Percentiles rank a stretch among this genome's conserved stretches.
Conservation (phyloP, 1,140 invertebrate species). For the Ips typographus region DNA sequence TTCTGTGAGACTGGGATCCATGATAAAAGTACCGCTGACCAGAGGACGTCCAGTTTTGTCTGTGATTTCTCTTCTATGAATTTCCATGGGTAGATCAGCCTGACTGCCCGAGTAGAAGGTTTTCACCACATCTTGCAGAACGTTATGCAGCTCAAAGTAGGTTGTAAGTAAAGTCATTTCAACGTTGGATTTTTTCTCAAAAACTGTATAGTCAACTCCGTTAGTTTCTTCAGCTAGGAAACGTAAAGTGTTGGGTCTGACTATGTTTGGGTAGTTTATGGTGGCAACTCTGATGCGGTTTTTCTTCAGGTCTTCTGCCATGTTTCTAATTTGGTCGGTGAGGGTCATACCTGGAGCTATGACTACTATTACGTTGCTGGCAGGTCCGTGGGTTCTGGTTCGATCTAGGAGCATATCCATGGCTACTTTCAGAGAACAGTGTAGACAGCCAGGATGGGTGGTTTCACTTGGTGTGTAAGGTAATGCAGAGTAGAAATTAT, state of each 20-base stretch:
- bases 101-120: constrained; percentile 55
- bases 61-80: constrained; percentile 54
- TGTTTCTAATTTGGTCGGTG: constrained; percentile 43
- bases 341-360: constrained; percentile 56
- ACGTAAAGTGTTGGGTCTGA: constrained; percentile 51
- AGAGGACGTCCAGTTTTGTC: constrained; percentile 51
- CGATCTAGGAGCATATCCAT: constrained; percentile 56
- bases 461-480: constrained; percentile 56
- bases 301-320: constrained; percentile 47
- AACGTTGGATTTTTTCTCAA: constrained; percentile 57
- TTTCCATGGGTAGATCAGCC: constrained; percentile 58
- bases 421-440: constrained; percentile 56
- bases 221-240: constrained; percentile 53
- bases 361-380: constrained; percentile 58
- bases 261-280: constrained; percentile 55
- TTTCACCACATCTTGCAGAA: constrained; percentile 54
- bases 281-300: constrained; percentile 53
- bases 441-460: constrained; percentile 53
- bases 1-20: constrained; percentile 54
- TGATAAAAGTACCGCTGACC: constrained; percentile 55
- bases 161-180: constrained; percentile 54
- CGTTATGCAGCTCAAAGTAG: constrained; percentile 58
- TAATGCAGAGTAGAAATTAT: constrained; percentile 55
- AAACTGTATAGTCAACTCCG: constrained; percentile 54
- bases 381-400: constrained; percentile 50